These are phyloP conservation scores for Caenorhabditis doughertyi DNA, from an alignment of 2,888 invertebrate species.

Conservation along the genomic window DNA sequence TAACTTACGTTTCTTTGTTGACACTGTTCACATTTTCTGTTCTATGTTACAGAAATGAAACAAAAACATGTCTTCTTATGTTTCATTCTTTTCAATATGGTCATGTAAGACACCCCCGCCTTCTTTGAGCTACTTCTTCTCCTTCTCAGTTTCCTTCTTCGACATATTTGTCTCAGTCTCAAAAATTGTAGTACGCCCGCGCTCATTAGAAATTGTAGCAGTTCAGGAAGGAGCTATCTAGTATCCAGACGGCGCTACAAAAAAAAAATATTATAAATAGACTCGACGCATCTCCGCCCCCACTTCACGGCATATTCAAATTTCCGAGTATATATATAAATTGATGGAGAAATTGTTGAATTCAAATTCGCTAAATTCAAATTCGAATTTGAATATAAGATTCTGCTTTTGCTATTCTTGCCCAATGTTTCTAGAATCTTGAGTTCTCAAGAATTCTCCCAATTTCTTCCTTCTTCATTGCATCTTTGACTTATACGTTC, in stretches of 20 bases:
- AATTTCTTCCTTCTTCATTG: not conserved
- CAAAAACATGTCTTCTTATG: conserved; percentile 19
- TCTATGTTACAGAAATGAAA: conserved; percentile 7
- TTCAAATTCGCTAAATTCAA: not conserved
- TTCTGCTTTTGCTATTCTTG: not conserved
- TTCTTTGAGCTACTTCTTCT: not conserved
- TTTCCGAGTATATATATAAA: conserved; percentile 3
- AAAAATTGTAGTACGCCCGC: conserved; percentile 55
- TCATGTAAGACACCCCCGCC: conserved; percentile 35
- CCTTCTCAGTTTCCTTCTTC: not conserved
- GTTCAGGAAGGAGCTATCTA: conserved; percentile 2
- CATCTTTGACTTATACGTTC: not conserved
- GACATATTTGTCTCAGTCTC: conserved; percentile 43
- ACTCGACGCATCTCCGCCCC: conserved; percentile 12
- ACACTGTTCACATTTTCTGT: conserved; percentile 1
- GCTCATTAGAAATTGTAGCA: conserved; percentile 57
- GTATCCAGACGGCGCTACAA: conserved; percentile 25
- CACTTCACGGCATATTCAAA: conserved; percentile 15
- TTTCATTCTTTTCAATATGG: conserved; percentile 14
- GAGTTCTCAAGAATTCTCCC: not conserved
- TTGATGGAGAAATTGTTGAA: not conserved
- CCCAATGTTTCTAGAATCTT: not conserved
- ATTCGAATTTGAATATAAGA: not conserved
- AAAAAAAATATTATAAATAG: conserved; percentile 26
- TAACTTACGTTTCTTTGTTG: conserved; percentile 31